These are phyloP conservation scores for Drosophila ercepeae DNA, from an alignment of 1,140 invertebrate genomes.

Conservation along the genomic window DNA sequence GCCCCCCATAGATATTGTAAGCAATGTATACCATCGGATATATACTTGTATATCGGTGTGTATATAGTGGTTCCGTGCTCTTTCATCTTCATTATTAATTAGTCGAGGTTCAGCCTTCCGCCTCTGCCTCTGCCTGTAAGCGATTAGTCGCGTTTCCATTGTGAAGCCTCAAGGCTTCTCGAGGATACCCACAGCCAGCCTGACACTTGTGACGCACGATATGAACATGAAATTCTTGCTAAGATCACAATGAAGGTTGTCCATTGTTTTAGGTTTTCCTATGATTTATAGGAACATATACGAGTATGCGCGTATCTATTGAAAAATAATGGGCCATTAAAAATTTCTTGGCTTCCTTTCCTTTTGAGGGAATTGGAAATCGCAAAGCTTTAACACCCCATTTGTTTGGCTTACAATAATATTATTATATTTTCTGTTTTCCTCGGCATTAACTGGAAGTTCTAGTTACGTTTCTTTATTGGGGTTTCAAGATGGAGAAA, in stretches of 20 bases:
- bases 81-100: slow-evolving; percentile 44
- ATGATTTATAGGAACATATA: background rate
- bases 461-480: no score
- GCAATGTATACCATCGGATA: slow-evolving; percentile 8
- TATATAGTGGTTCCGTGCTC: background rate
- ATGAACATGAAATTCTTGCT: slow-evolving; percentile 41
- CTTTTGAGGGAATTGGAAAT: background rate
- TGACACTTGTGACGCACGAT: slow-evolving; percentile 43
- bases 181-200: slow-evolving; percentile 12
- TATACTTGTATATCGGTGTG: background rate
- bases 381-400: background rate
- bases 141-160: slow-evolving; percentile 40
- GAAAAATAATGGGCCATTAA: slow-evolving; percentile 30
- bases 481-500: no score
- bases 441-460: no score
- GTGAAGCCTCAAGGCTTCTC: slow-evolving; percentile 32
- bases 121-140: slow-evolving; percentile 27
- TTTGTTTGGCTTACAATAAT: background rate
- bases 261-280: background rate
- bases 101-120: slow-evolving; percentile 32
- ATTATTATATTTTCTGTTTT: background rate
- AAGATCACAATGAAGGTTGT: slow-evolving; percentile 6
- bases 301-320: background rate
- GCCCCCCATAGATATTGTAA: slow-evolving; percentile 41
- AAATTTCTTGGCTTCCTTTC: background rate